Percentiles rank a stretch among this genome's conserved stretches.
Evolutionary conservation across 2,888 invertebrate genomes (phyloP).

Genomic region (Caenorhabditis sp.): DNA sequence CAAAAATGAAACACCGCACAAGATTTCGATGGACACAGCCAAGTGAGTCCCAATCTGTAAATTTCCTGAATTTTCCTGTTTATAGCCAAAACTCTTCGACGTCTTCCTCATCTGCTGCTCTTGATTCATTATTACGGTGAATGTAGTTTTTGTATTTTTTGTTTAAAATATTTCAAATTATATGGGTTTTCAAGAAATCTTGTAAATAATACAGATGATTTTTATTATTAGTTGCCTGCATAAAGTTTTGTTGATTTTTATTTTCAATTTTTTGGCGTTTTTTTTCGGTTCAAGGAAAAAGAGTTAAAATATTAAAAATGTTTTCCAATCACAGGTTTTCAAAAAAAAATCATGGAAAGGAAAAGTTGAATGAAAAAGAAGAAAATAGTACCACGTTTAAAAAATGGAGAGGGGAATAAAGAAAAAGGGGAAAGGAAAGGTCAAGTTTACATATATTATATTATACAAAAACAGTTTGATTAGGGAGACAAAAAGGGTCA

Average conservation of each 20-base stretch:
- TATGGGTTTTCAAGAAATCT: background rate
- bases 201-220: conserved; percentile 7
- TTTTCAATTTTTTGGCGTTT: conserved; percentile 12
- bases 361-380: conserved; percentile 14
- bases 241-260: conserved; percentile 33
- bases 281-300: background rate
- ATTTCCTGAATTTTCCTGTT: background rate
- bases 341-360: conserved; percentile 9
- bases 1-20: conserved; percentile 6
- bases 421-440: conserved; percentile 3
- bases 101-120: conserved; percentile 28
- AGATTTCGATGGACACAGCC: conserved; percentile 21
- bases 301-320: no score
- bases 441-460: conserved; percentile 31
- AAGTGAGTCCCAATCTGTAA: background rate
- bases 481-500: background rate
- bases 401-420: conserved; percentile 2
- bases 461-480: conserved; percentile 15
- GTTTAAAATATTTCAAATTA: background rate
- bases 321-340: conserved; percentile 30
- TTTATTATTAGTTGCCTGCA: no score
- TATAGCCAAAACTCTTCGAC: conserved; percentile 2
- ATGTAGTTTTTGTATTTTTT: background rate
- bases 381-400: conserved; percentile 24
- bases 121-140: conserved; percentile 33